phyloP scores from a whole-genome alignment of 1,140 invertebrate species.

The Diabrotica virgifera region DNA sequence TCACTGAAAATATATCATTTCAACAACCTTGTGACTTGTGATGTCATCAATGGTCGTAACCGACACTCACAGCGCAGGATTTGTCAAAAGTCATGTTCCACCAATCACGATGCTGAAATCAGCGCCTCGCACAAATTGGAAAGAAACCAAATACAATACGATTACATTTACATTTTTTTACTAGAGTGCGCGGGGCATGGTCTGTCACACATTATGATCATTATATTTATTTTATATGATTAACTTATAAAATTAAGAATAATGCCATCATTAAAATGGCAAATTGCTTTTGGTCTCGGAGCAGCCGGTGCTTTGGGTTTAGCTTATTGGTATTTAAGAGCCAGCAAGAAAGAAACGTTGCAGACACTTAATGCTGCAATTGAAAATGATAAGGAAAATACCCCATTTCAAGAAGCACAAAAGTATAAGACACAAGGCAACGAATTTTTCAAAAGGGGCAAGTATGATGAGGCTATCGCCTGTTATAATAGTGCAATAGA shows the following conservation, averaged over 20 bases:
- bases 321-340: constrained; percentile 74
- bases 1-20: no score
- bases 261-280: constrained; percentile 49
- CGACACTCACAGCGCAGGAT: no score
- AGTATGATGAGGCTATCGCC: constrained; percentile 84
- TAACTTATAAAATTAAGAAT: constrained; percentile 5
- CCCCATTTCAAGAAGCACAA: constrained; percentile 67
- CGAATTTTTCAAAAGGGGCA: constrained; percentile 76
- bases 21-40: no score
- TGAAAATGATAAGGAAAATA: constrained; percentile 42
- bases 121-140: no score
- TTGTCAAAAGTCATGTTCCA: no score
- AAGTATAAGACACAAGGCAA: constrained; percentile 85
- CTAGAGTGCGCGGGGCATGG: no score
- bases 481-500: constrained; percentile 88
- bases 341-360: constrained; percentile 43
- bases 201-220: neutral
- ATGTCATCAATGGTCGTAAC: no score
- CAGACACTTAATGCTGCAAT: constrained; percentile 43
- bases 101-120: no score
- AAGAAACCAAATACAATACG: no score
- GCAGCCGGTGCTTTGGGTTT: constrained; percentile 77
- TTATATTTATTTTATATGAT: neutral
- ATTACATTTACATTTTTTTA: no score
- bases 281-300: constrained; percentile 72